A percentile compares a stretch with the other conserved stretches of the same genome.
These are phyloP conservation scores for Phodopus roborovskii DNA, from an alignment of 2,113 vertebrate species.

Conservation along the genomic window DNA sequence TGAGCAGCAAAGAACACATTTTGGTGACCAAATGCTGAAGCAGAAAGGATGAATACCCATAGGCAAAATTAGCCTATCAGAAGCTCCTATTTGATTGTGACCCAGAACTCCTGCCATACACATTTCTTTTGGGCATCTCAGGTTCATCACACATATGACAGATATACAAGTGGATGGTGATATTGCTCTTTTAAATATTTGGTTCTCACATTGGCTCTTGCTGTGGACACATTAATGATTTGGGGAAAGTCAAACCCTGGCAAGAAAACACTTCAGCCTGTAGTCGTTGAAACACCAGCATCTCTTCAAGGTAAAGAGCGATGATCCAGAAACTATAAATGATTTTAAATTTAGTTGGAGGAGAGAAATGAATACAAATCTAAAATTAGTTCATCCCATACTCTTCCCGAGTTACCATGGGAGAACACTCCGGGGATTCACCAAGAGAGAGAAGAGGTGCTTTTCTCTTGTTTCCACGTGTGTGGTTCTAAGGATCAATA, in stretches of 20 bases:
- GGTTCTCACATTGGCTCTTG: background rate
- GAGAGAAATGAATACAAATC: conserved; percentile 33
- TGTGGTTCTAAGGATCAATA: conserved; percentile 19
- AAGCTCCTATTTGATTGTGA: background rate
- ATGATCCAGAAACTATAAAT: background rate
- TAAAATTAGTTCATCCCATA: conserved; percentile 12
- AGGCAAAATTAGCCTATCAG: conserved; percentile 70
- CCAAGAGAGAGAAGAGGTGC: background rate
- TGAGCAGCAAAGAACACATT: conserved; percentile 79
- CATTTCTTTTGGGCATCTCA: background rate
- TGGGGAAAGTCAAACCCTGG: background rate
- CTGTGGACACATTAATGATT: background rate
- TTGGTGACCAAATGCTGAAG: conserved; percentile 67
- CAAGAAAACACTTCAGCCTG: conserved; percentile 1
- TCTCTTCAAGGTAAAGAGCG: background rate
- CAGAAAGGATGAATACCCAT: conserved; percentile 62
- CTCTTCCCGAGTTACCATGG: background rate
- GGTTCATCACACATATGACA: background rate
- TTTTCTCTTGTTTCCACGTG: background rate
- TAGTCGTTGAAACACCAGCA: background rate
- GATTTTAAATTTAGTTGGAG: background rate
- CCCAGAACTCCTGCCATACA: background rate
- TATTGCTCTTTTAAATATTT: background rate
- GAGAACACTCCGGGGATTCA: background rate
- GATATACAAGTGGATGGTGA: background rate